Evolutionary conservation across 1,140 invertebrate genomes (phyloP).

Genomic region (Bombus impatiens): DNA sequence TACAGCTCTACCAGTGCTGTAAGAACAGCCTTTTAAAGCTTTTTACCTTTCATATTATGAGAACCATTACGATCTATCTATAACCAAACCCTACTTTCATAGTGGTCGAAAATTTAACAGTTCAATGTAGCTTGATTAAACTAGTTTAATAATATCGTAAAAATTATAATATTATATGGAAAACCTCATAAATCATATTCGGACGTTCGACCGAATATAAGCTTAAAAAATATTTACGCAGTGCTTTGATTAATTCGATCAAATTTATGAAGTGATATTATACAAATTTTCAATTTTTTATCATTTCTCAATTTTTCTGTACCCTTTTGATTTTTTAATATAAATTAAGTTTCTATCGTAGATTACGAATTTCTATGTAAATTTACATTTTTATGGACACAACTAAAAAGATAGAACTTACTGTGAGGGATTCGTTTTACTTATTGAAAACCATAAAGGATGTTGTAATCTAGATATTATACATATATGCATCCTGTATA

Average conservation of each 20-base stretch:
- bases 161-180: background rate
- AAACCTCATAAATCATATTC: no score
- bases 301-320: background rate
- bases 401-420: no score
- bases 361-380: no score
- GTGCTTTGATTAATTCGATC: background rate
- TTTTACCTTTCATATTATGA: background rate
- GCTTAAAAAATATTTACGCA: background rate
- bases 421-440: no score
- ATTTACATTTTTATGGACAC: no score
- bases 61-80: background rate
- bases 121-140: background rate
- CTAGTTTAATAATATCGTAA: background rate
- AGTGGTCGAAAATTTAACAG: background rate
- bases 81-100: background rate
- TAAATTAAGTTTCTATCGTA: background rate
- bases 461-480: background rate
- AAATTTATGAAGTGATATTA: background rate
- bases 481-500: background rate
- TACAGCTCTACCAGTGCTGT: conserved; percentile 66
- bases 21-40: background rate
- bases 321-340: background rate
- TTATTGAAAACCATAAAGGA: no score
- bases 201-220: no score
- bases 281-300: background rate